Evolutionary conservation across 1,140 invertebrate genomes (phyloP).

Genomic region (Frieseomelitta varia): DNA sequence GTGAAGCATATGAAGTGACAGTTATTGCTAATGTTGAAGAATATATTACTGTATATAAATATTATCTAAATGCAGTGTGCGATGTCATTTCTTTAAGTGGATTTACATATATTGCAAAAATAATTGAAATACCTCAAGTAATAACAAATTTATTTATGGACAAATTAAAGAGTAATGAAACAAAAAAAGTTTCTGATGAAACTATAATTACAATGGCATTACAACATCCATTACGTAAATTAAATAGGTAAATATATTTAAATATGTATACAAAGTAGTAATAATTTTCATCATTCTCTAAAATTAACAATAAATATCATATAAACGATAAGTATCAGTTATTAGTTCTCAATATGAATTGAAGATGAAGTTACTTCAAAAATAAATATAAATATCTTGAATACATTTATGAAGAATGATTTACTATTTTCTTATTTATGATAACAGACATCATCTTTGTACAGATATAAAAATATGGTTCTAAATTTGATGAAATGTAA

Average conservation of each 20-base stretch:
- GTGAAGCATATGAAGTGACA: conserved; percentile 85
- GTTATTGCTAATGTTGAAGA: conserved; percentile 88
- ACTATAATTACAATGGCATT: conserved; percentile 84
- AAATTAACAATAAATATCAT: background rate
- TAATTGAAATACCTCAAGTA: conserved; percentile 84
- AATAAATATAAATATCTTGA: background rate
- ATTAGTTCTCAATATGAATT: background rate
- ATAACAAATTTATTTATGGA: conserved; percentile 85
- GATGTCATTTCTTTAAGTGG: conserved; percentile 89
- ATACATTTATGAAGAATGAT: background rate
- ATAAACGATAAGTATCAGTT: background rate
- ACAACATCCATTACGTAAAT: conserved; percentile 84
- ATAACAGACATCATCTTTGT: conserved; percentile 38
- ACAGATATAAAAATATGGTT: conserved; percentile 76
- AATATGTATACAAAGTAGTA: background rate
- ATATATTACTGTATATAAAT: conserved; percentile 87
- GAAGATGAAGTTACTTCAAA: background rate
- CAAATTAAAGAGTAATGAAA: conserved; percentile 79
- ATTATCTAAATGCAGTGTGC: conserved; percentile 88
- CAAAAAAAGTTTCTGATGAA: conserved; percentile 84
- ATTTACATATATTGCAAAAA: conserved; percentile 86
- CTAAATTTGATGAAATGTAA: conserved; percentile 75
- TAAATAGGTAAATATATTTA: conserved; percentile 81
- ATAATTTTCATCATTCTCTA: background rate
- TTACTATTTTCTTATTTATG: conserved; percentile 15